Evolutionary conservation across 2,888 invertebrate species (phyloP), one percentile per base, ranked within the genome.

Genomic region (Trachelus stipa): DNA sequence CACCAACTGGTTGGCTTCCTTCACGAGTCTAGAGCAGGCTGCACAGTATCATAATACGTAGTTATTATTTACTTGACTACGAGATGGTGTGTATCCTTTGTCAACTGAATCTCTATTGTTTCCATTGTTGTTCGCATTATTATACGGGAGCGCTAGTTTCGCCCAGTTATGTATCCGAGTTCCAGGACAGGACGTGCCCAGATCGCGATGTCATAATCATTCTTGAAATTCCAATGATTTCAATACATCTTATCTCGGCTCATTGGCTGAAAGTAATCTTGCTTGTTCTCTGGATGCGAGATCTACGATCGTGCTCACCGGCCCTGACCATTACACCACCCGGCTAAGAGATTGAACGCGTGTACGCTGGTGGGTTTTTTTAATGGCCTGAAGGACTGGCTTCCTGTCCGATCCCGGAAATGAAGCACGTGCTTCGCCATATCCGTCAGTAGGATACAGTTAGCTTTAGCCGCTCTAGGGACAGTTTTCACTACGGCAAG

Each of bases 401-500:
- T 56, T 56, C 56, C 56, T 56, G 56, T 56, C 56, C 76, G 80
- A 85, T 86, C 85, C 79, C 86, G 88, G 88, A 88, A 86, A 86
- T 84, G 81, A 76, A 85, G 83, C 86, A 84, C 88, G 88, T 89
- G 88, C 87, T 85, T 82, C 79, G 77, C 83, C 83, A 83, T 85
- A 88, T 88, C 88, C 88, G 85, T 84, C 77, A 23, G 56, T 23
- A 56, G 56, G 56, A 56, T 56, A 56, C 56, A 56, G 56, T 56
- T 56, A 56, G 23, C 56, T 56, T 56, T 56, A 56, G 56, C 15
- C 9, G 56, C 56, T 56, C 56, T 56, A 56, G 56, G 56, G 56
- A 23, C 23, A 56, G 23, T 56, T 23, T 56, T 23, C 56, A 56
- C 2, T 56, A 23, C 56, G 23, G 9, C 23, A 56, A 56, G 56